Evolutionary conservation across 2,888 invertebrate genomes (phyloP).

Genomic region (Conomelus anceps): DNA sequence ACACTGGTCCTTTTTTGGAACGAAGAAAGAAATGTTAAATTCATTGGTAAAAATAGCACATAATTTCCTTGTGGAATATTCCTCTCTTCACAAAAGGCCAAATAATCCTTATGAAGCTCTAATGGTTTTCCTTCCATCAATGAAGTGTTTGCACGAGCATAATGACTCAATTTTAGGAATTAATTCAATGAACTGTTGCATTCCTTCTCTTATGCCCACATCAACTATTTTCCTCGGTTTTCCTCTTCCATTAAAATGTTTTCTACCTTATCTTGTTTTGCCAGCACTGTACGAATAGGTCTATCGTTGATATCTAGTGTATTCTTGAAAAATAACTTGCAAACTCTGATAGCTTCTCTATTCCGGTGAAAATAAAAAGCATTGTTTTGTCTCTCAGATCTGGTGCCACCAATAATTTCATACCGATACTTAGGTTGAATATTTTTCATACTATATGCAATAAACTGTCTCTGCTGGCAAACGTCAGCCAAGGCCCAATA

Average conservation of each 20-base stretch:
- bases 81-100: slow-evolving; percentile 21
- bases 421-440: slow-evolving; percentile 20
- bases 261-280: slow-evolving; percentile 16
- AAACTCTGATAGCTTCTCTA: slow-evolving; percentile 1
- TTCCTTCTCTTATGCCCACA: slow-evolving; percentile 12
- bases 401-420: slow-evolving; percentile 18
- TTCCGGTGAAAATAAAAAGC: slow-evolving; percentile 19
- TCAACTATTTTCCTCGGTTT: slow-evolving; percentile 26
- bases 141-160: slow-evolving; percentile 29
- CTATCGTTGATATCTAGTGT: slow-evolving; percentile 22
- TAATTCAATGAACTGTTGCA: slow-evolving; percentile 18
- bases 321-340: slow-evolving; percentile 18
- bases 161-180: slow-evolving; percentile 29
- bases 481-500: not conserved
- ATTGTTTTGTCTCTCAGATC: slow-evolving; percentile 18
- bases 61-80: slow-evolving; percentile 26
- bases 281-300: slow-evolving; percentile 16
- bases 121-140: slow-evolving; percentile 30
- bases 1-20: slow-evolving; percentile 37
- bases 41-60: slow-evolving; percentile 29
- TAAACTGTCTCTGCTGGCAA: not conserved
- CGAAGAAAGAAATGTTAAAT: slow-evolving; percentile 37
- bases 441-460: slow-evolving; percentile 17
- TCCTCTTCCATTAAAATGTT: slow-evolving; percentile 22
- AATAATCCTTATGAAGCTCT: slow-evolving; percentile 29